Conservation (phyloP, 1,140 invertebrate species). For the Littorina saxatilis region DNA sequence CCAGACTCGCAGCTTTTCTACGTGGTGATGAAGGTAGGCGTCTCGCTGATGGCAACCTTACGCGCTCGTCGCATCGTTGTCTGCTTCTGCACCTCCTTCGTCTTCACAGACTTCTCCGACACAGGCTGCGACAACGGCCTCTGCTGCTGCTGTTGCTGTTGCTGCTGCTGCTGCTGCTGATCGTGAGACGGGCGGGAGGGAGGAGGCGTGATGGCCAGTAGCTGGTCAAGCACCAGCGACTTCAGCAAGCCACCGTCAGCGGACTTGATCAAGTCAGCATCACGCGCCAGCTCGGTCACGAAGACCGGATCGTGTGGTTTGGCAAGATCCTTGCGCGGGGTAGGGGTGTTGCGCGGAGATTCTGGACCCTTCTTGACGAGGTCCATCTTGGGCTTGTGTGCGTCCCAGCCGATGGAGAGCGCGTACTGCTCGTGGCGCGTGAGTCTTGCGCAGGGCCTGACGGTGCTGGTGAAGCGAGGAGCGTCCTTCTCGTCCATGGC, state of each 20-base stretch:
- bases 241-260: slow-evolving; percentile 34
- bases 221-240: slow-evolving; percentile 13
- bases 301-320: slow-evolving; percentile 19
- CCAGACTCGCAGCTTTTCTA: too few species aligned
- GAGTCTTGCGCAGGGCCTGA: slow-evolving; percentile 56
- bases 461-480: slow-evolving; percentile 58
- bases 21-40: neutral
- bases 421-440: slow-evolving; percentile 54
- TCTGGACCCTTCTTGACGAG: neutral
- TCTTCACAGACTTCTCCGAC: neutral
- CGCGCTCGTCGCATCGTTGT: neutral
- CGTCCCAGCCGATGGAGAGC: slow-evolving; percentile 57
- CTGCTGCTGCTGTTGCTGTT: neutral
- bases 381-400: slow-evolving; percentile 53
- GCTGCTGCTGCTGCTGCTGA: too few species aligned
- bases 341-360: too few species aligned
- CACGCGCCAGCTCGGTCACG: slow-evolving; percentile 23
- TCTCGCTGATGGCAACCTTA: neutral
- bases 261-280: slow-evolving; percentile 11
- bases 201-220: neutral
- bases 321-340: neutral
- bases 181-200: too few species aligned
- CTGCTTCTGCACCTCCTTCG: neutral
- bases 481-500: slow-evolving; percentile 52
- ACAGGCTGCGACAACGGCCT: neutral